Conservation (phyloP, 23 tunicate species). For the Aplidium turbinatum region DNA sequence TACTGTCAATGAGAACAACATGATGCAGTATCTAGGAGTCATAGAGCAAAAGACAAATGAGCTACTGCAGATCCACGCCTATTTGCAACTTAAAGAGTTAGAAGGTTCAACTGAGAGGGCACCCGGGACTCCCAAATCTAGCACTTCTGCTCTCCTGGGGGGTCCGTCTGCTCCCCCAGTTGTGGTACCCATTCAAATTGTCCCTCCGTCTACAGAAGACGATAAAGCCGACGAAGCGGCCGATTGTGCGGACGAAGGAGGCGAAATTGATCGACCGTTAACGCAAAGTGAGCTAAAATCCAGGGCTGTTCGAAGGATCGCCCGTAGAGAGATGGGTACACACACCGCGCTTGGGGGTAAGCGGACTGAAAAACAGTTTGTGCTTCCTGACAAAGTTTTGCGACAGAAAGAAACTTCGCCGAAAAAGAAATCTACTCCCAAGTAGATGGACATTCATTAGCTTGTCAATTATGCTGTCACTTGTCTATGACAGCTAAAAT, state of each 20-base stretch:
- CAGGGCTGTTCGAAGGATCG: constrained; percentile 57
- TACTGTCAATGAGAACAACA: constrained; percentile 89
- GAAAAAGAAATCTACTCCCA: too few relatives aligned
- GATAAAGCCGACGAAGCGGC: constrained; percentile 66
- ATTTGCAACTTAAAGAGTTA: constrained; percentile 52
- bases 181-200: constrained; percentile 63
- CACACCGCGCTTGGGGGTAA: constrained; percentile 26
- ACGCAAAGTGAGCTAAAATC: constrained; percentile 74
- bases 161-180: constrained; percentile 74
- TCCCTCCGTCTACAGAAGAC: constrained; percentile 90
- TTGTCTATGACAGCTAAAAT: too few relatives aligned
- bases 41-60: constrained; percentile 95
- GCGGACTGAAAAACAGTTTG: constrained; percentile 48
- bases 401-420: constrained; percentile 33
- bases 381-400: constrained; percentile 58
- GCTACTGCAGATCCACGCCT: constrained; percentile 87
- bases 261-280: constrained; percentile 78
- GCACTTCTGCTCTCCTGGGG: constrained; percentile 73
- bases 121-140: constrained; percentile 58
- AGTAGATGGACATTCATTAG: too few relatives aligned
- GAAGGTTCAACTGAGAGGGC: constrained; percentile 71
- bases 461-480: too few relatives aligned
- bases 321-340: constrained; percentile 48
- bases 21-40: constrained; percentile 91
- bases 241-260: constrained; percentile 71